Percentiles rank a stretch among this genome's conserved stretches.
These are phyloP conservation scores for Oostethus manadensis DNA, from an alignment of 2,113 vertebrate species.

Conservation along the genomic window DNA sequence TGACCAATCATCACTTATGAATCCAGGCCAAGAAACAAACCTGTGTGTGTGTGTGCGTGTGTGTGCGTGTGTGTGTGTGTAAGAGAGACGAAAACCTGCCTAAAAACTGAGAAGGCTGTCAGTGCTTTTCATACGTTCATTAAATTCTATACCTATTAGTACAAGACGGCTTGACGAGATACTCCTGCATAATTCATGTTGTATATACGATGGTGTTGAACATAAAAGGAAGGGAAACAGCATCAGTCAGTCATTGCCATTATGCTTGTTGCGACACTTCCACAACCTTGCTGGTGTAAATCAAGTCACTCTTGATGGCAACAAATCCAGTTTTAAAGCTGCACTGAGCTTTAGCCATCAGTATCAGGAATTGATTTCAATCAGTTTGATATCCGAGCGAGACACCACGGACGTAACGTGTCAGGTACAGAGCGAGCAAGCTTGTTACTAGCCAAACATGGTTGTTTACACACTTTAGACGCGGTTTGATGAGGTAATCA, in stretches of 20 bases:
- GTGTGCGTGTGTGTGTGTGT: conserved; percentile 1
- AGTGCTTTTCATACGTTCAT: conserved; percentile 18
- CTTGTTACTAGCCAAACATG: too few species aligned
- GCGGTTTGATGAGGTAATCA: too few species aligned
- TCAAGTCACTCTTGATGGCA: conserved; percentile 33
- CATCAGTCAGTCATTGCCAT: conserved; percentile 12
- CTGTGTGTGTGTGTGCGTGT: conserved; percentile 5
- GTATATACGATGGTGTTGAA: conserved; percentile 23
- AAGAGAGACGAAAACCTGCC: conserved; percentile 1
- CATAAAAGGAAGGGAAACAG: conserved; percentile 26
- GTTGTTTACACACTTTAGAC: too few species aligned
- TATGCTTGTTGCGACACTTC: background rate
- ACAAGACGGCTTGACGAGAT: conserved; percentile 16
- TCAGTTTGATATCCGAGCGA: too few species aligned
- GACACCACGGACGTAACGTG: too few species aligned
- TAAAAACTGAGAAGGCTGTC: conserved; percentile 18
- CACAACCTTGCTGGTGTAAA: conserved; percentile 8
- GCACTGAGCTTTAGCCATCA: conserved; percentile 47
- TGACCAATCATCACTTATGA: conserved; percentile 42
- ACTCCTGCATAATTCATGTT: conserved; percentile 25
- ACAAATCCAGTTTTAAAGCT: conserved; percentile 42
- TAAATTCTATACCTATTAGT: conserved; percentile 23
- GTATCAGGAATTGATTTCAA: conserved; percentile 49
- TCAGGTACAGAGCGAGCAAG: too few species aligned
- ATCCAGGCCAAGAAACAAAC: conserved; percentile 38